phyloP scores from a whole-genome alignment of 2,113 vertebrate species.

The Naja naja region DNA sequence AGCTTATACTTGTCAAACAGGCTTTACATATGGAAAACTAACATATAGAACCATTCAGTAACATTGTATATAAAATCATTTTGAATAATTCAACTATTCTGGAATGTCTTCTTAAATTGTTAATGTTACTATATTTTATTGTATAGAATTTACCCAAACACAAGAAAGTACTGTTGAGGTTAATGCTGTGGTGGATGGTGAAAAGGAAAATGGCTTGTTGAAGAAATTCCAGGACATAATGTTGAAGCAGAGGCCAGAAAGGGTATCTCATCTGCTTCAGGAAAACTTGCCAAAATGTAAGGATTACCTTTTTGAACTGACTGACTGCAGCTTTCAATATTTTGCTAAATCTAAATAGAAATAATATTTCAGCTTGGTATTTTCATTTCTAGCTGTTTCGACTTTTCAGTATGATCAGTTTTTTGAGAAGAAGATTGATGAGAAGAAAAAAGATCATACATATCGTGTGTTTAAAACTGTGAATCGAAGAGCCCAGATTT shows the following conservation, averaged over 20 bases:
- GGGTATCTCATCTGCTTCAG: slow-evolving; percentile 90
- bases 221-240: slow-evolving; percentile 79
- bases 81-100: not conserved
- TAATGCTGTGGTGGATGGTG: slow-evolving; percentile 32
- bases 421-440: slow-evolving; percentile 95
- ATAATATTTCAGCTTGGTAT: not conserved
- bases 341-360: not conserved
- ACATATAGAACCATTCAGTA: not conserved
- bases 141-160: slow-evolving; percentile 73
- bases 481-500: slow-evolving; percentile 84
- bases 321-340: not conserved
- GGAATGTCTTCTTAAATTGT: not conserved
- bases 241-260: slow-evolving; percentile 83
- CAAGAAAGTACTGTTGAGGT: slow-evolving; percentile 57
- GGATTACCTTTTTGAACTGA: slow-evolving; percentile 20
- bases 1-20: not conserved
- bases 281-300: slow-evolving; percentile 92
- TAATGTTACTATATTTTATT: slow-evolving; percentile 29
- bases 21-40: not conserved
- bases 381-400: slow-evolving; percentile 69
- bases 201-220: slow-evolving; percentile 69
- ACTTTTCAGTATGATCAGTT: slow-evolving; percentile 91
- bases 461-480: slow-evolving; percentile 97
- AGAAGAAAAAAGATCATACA: slow-evolving; percentile 92
- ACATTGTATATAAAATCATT: not conserved